Conservation (phyloP, 2,888 invertebrate species). For the Dusona sp. region DNA sequence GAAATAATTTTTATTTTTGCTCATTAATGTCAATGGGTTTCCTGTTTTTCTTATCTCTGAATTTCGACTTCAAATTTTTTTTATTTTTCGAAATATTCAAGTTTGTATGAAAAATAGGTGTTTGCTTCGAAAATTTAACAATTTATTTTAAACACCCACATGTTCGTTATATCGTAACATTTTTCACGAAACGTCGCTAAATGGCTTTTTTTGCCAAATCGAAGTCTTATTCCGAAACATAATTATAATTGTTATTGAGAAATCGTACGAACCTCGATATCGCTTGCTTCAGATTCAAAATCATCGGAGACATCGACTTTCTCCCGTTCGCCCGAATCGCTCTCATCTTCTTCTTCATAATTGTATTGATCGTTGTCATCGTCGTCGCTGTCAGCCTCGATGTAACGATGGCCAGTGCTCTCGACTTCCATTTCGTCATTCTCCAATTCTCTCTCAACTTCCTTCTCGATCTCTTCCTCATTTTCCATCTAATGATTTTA, state of each 20-base stretch:
- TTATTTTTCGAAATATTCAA: too few relatives aligned
- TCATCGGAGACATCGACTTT: constrained; percentile 88
- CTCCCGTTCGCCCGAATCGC: constrained; percentile 90
- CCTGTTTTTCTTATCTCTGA: too few relatives aligned
- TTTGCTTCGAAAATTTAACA: too few relatives aligned
- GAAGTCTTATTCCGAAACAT: not conserved
- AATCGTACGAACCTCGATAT: constrained; percentile 90
- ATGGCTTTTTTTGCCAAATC: not conserved
- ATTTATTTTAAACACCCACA: too few relatives aligned
- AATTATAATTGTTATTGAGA: constrained; percentile 1
- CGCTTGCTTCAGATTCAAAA: constrained; percentile 91
- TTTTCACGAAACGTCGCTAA: too few relatives aligned
- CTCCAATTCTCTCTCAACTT: constrained; percentile 87
- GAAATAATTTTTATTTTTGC: too few relatives aligned
- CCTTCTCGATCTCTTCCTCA: constrained; percentile 88
- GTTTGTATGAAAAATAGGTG: too few relatives aligned
- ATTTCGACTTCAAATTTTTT: too few relatives aligned
- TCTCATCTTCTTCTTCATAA: constrained; percentile 86
- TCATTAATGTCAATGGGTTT: too few relatives aligned
- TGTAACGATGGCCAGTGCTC: constrained; percentile 84
- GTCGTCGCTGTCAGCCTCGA: constrained; percentile 90
- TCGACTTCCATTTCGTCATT: constrained; percentile 85
- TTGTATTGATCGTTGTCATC: constrained; percentile 80
- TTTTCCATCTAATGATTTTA: constrained; percentile 85
- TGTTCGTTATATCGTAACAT: too few relatives aligned